Evolutionary conservation across 37 sponge, comb jelly and placozoan genomes (phyloP).

Genomic region (Crambe crambe): DNA sequence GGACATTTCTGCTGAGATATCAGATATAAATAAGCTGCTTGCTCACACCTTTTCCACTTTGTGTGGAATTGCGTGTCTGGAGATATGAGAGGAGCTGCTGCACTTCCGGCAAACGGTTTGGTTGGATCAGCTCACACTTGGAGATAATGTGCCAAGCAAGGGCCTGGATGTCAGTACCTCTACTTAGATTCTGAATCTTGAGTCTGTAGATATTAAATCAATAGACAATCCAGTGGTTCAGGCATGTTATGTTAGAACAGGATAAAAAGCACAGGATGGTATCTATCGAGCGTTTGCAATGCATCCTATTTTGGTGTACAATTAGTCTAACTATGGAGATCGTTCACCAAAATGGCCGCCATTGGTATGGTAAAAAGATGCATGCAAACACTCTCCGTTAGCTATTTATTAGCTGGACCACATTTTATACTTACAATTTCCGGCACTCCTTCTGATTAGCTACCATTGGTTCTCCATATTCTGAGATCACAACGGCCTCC

Average conservation of each 20-base stretch:
- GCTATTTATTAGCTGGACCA: not conserved
- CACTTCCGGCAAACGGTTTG: constrained; percentile 78
- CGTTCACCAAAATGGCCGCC: no score
- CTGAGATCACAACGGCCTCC: constrained; percentile 80
- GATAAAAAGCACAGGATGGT: no score
- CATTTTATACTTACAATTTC: constrained; percentile 85
- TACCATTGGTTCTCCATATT: constrained; percentile 81
- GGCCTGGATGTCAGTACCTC: constrained; percentile 46
- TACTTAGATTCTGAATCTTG: constrained; percentile 57
- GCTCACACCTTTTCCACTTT: no score
- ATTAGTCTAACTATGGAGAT: no score
- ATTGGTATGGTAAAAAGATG: no score
- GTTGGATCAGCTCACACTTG: constrained; percentile 69
- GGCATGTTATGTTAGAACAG: no score
- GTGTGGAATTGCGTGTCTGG: constrained; percentile 42
- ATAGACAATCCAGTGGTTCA: no score
- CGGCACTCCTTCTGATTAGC: constrained; percentile 81
- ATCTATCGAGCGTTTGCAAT: no score
- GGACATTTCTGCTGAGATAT: no score
- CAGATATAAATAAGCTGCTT: no score
- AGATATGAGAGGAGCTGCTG: constrained; percentile 90
- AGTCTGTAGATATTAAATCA: constrained; percentile 71
- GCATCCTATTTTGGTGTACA: no score
- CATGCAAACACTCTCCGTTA: not conserved
- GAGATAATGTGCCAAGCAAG: constrained; percentile 76